Conservation (phyloP, 2,888 invertebrate genomes). For the Gordius sp. region DNA sequence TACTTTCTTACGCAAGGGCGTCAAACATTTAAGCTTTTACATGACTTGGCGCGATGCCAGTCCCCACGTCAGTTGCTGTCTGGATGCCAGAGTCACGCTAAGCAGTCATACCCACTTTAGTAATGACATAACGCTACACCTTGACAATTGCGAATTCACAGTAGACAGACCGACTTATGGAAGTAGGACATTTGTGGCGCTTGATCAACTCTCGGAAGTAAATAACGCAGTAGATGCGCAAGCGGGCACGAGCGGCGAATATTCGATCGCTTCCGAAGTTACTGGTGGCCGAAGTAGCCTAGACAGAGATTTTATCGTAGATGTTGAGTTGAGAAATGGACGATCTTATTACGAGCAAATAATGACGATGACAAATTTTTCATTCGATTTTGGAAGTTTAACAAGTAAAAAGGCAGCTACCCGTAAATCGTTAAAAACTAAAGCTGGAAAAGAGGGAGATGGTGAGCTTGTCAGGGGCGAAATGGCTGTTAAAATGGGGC, state of each 20-base stretch:
- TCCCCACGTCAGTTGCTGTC: neutral
- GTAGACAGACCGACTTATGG: neutral
- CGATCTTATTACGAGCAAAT: constrained; percentile 3
- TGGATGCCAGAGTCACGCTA: neutral
- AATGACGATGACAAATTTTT: neutral
- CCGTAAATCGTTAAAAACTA: neutral
- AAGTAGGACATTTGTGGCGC: neutral
- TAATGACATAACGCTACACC: neutral
- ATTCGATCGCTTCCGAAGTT: neutral
- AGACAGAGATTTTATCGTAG: neutral
- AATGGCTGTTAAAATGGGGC: too few relatives aligned
- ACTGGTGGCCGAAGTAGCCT: neutral
- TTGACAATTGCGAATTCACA: neutral
- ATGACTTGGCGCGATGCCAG: neutral
- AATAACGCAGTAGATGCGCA: neutral
- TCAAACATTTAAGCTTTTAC: neutral
- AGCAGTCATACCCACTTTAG: neutral
- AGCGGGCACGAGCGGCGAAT: neutral
- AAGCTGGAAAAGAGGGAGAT: neutral
- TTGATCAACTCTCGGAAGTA: neutral
- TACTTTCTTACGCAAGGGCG: neutral
- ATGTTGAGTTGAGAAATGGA: neutral
- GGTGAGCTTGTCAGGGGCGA: too few relatives aligned
- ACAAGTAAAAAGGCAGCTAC: neutral
- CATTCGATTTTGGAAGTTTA: neutral